Evolutionary conservation across 2,888 invertebrate species (phyloP).

Genomic region (Lasioglossum calceatum): DNA sequence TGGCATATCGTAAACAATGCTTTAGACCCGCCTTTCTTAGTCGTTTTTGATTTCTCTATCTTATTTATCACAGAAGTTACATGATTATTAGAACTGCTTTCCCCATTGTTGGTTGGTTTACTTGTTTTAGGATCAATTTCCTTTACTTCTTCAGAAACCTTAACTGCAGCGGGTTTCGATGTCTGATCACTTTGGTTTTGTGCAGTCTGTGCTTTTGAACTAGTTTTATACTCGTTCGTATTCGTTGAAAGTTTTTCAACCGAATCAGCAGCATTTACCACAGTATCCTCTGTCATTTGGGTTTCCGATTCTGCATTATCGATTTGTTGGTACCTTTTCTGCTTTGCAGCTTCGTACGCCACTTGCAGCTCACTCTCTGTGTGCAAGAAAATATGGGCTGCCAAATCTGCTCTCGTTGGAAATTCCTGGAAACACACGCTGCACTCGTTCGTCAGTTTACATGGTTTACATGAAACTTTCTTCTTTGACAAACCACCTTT

Average conservation of each 20-base stretch:
- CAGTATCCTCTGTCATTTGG: background rate
- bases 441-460: constrained; percentile 58
- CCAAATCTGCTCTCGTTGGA: constrained; percentile 64
- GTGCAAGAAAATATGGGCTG: constrained; percentile 76
- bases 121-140: background rate
- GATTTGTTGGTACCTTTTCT: background rate
- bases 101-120: too few species aligned
- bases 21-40: background rate
- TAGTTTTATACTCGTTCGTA: background rate
- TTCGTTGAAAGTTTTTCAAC: background rate
- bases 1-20: constrained; percentile 69
- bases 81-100: background rate
- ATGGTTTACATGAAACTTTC: background rate
- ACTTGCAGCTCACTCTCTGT: constrained; percentile 73
- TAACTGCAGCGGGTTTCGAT: background rate
- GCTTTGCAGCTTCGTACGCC: constrained; percentile 64
- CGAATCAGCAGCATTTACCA: background rate
- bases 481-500: background rate
- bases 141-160: background rate
- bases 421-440: constrained; percentile 73
- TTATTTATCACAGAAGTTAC: background rate
- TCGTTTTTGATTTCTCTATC: background rate
- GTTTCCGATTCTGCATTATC: background rate
- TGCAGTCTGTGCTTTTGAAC: background rate
- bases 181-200: background rate